A percentile compares a stretch with the other conserved stretches of the same genome.
Evolutionary conservation across 2,797 vertebrate genomes (phyloP).

Genomic region (Vespertilio murinus): DNA sequence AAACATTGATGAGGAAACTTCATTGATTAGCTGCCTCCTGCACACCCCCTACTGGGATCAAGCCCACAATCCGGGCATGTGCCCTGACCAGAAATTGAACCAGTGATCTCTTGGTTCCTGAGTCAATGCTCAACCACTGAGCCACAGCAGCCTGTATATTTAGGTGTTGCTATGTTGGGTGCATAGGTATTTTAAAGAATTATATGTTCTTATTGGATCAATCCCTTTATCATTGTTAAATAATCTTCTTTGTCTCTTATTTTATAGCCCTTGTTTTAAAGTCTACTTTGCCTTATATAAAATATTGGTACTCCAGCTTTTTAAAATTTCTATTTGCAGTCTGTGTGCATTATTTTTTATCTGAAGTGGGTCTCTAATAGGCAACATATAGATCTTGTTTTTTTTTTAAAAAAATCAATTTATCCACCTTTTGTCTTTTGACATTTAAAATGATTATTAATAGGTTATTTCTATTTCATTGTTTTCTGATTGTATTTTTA

Average conservation of each 20-base stretch:
- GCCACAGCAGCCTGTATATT: background rate
- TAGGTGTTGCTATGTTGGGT: background rate
- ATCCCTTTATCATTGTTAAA: background rate
- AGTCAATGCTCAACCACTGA: too few species aligned
- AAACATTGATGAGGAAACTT: too few species aligned
- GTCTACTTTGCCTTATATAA: background rate
- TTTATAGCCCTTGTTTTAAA: background rate
- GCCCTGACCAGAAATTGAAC: too few species aligned
- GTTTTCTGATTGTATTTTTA: background rate
- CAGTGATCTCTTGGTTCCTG: too few species aligned
- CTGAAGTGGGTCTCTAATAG: background rate
- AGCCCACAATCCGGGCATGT: too few species aligned
- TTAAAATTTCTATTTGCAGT: background rate
- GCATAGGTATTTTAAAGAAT: background rate
- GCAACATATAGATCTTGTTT: background rate
- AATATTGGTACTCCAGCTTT: background rate
- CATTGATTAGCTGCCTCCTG: too few species aligned
- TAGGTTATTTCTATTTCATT: background rate
- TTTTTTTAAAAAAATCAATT: background rate
- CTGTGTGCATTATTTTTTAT: background rate
- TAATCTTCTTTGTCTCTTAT: background rate
- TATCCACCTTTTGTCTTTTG: background rate
- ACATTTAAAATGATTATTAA: background rate
- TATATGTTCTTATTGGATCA: background rate
- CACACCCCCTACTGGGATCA: too few species aligned